Evolutionary conservation across 2,113 vertebrate genomes (phyloP).

Genomic region (Apteryx owenii): DNA sequence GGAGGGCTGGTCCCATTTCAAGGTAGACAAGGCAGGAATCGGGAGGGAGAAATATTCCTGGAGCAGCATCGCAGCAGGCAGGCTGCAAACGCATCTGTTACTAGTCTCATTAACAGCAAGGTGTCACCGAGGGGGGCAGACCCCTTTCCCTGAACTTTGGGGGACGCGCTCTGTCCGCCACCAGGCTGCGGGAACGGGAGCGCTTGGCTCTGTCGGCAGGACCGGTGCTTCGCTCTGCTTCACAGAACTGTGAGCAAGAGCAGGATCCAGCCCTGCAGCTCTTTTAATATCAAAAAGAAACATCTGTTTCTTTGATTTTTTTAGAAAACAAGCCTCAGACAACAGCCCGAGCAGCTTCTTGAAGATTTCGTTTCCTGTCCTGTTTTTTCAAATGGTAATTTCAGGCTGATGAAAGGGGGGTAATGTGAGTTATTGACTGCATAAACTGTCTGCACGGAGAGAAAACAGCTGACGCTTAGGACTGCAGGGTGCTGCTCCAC

Average conservation of each 20-base stretch:
- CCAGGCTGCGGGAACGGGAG: too few relatives aligned
- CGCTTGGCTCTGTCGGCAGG: not conserved
- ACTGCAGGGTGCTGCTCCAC: not conserved
- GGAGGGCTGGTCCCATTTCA: not conserved
- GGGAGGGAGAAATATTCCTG: not conserved
- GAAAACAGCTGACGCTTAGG: not conserved
- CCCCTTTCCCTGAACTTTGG: fast-evolving
- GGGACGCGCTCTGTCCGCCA: not conserved
- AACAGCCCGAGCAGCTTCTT: slow-evolving; percentile 22
- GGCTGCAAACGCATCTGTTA: not conserved
- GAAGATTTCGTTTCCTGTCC: slow-evolving; percentile 8
- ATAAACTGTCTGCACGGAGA: not conserved
- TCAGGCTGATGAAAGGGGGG: not conserved
- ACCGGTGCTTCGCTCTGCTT: not conserved
- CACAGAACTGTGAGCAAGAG: not conserved
- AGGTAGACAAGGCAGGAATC: not conserved
- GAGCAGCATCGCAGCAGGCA: not conserved
- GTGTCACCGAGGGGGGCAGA: not conserved
- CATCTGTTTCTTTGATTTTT: slow-evolving; percentile 16
- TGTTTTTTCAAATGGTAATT: slow-evolving; percentile 29
- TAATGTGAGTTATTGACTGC: not conserved
- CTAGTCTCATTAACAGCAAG: not conserved
- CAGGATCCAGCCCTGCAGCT: not conserved
- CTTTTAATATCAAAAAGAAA: slow-evolving; percentile 31
- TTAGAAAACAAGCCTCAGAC: not conserved